Conservation (phyloP, 2,113 vertebrate genomes). For the Chauna torquata region DNA sequence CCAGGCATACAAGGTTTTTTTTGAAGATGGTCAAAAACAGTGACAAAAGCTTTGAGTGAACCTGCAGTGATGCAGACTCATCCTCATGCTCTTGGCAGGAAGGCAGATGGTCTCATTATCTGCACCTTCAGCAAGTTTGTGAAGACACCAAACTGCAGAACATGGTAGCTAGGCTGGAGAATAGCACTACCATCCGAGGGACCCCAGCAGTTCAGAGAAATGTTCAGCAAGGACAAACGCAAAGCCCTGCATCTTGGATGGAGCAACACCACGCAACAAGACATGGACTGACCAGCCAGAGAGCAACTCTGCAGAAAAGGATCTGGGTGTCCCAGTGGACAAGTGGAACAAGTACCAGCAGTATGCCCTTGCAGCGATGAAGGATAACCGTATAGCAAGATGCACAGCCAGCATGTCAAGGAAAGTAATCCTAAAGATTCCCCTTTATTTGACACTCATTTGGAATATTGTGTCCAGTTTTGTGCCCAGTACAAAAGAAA, state of each 20-base stretch:
- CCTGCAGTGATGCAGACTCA: background rate
- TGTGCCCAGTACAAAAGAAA: background rate
- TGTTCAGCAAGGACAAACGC: background rate
- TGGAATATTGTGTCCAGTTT: background rate
- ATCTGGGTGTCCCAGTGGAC: background rate
- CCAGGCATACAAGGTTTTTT: background rate
- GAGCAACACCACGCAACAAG: background rate
- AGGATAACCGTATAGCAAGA: background rate
- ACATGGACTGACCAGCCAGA: background rate
- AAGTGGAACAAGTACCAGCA: background rate
- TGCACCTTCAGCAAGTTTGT: background rate
- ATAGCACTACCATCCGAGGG: background rate
- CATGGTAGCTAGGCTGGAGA: background rate
- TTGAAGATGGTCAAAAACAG: background rate
- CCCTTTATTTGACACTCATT: background rate
- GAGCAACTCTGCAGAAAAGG: background rate
- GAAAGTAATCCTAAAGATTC: accelerated
- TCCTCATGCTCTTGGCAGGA: background rate
- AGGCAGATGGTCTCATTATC: background rate
- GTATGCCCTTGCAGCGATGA: accelerated
- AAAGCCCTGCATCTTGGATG: background rate
- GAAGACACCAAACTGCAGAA: background rate
- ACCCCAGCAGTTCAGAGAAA: background rate
- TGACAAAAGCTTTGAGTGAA: background rate
- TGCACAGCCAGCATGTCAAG: accelerated